phyloP scores from a whole-genome alignment of 2,113 vertebrate genomes.

The Procavia capensis region DNA sequence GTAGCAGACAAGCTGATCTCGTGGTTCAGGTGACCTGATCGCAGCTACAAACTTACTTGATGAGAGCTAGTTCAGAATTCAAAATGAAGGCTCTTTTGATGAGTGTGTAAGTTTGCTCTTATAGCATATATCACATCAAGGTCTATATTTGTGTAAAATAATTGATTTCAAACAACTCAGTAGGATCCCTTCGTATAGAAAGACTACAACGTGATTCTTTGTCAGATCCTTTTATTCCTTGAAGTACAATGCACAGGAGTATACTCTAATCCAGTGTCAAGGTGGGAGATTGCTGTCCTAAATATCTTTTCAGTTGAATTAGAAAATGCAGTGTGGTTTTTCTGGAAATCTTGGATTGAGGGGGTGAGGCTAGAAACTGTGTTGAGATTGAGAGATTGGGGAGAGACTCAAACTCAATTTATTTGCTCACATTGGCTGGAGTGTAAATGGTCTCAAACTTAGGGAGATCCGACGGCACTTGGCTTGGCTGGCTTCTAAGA shows the following conservation, averaged over 20 bases:
- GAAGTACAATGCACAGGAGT: background rate
- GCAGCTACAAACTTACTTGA: background rate
- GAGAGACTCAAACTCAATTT: background rate
- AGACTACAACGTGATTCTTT: background rate
- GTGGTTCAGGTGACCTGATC: background rate
- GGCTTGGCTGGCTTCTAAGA: background rate
- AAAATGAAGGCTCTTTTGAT: background rate
- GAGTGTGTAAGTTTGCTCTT: background rate
- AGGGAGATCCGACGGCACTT: too few species aligned
- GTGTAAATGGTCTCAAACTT: background rate
- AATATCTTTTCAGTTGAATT: conserved; percentile 29
- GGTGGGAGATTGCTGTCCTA: background rate
- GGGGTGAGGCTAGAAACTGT: background rate
- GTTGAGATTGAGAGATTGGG: background rate
- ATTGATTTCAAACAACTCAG: background rate
- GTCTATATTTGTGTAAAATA: background rate
- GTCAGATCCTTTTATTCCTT: background rate
- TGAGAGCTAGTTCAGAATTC: background rate
- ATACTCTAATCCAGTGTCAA: background rate
- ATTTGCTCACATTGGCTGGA: background rate
- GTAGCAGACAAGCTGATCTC: conserved; percentile 37
- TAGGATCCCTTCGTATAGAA: background rate
- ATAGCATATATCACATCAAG: background rate
- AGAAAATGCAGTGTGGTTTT: background rate
- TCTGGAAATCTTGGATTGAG: conserved; percentile 1